Conservation (phyloP, 2,888 invertebrate genomes). For the Parasteatoda lunata region DNA sequence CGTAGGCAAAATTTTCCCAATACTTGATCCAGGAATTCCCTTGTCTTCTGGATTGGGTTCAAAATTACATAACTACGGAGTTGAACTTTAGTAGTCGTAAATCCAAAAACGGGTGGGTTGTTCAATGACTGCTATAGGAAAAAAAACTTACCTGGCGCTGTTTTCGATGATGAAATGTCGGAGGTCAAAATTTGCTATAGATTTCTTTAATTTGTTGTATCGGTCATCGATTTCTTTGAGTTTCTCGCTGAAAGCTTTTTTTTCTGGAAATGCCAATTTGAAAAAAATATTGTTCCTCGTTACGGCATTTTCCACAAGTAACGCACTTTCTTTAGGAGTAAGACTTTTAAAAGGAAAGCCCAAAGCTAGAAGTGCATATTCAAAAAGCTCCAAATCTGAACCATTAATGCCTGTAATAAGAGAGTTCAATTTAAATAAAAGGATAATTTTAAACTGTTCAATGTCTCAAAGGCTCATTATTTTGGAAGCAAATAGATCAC, state of each 20-base stretch:
- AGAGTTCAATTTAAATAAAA: not conserved
- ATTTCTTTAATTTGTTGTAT: not conserved
- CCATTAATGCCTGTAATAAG: constrained; percentile 12
- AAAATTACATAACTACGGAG: no score
- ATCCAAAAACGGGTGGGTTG: no score
- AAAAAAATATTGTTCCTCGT: not conserved
- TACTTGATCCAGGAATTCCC: no score
- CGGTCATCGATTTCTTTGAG: not conserved
- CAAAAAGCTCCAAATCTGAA: not conserved
- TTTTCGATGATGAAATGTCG: not conserved
- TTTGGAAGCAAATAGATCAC: no score
- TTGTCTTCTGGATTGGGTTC: no score
- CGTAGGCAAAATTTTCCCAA: no score
- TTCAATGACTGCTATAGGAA: no score
- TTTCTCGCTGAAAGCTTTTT: not conserved
- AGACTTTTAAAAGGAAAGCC: constrained; percentile 27
- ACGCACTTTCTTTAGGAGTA: constrained; percentile 2
- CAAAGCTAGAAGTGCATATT: constrained; percentile 16
- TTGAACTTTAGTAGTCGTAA: no score
- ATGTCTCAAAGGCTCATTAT: no score
- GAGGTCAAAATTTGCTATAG: not conserved
- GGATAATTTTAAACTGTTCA: not conserved
- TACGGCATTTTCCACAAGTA: not conserved
- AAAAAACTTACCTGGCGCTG: constrained; percentile 11
- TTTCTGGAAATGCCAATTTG: not conserved